A percentile compares a stretch with the other conserved stretches of the same genome.
Conservation (phyloP, 2,797 vertebrate genomes). For the Agapornis canus region DNA sequence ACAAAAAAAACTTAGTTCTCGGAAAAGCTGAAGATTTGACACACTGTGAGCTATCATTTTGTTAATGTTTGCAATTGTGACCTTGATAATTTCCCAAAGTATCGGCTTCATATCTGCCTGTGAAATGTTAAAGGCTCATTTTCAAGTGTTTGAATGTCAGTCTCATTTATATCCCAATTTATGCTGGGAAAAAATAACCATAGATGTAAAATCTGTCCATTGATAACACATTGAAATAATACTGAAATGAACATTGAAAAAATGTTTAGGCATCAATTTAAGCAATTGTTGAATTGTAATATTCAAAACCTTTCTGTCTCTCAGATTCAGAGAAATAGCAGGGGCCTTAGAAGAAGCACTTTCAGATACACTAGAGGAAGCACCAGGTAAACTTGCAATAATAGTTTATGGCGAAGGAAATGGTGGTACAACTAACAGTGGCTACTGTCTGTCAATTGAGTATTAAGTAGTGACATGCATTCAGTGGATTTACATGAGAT, state of each 20-base stretch:
- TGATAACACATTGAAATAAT: background rate
- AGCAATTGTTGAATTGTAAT: background rate
- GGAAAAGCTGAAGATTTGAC: background rate
- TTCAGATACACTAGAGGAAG: slow-evolving; percentile 82
- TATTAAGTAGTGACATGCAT: background rate
- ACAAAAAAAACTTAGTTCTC: background rate
- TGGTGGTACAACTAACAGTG: background rate
- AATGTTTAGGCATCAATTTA: background rate
- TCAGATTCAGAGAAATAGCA: slow-evolving; percentile 93
- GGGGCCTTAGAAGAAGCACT: slow-evolving; percentile 89
- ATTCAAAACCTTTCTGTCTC: background rate
- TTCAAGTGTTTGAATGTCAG: background rate
- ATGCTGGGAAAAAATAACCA: background rate
- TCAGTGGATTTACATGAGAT: accelerated
- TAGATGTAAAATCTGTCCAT: background rate
- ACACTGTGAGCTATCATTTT: background rate
- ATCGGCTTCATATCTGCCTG: background rate
- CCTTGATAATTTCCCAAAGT: background rate
- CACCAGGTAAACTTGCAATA: slow-evolving; percentile 82
- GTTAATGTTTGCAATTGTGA: background rate
- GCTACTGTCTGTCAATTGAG: background rate
- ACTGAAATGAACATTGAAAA: background rate
- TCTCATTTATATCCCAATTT: background rate
- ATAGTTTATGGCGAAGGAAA: background rate
- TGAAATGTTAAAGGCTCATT: background rate